Evolutionary conservation across 2,113 vertebrate genomes (phyloP), one percentile per base, ranked within the genome.

Genomic region (Rhipidura dahli): DNA sequence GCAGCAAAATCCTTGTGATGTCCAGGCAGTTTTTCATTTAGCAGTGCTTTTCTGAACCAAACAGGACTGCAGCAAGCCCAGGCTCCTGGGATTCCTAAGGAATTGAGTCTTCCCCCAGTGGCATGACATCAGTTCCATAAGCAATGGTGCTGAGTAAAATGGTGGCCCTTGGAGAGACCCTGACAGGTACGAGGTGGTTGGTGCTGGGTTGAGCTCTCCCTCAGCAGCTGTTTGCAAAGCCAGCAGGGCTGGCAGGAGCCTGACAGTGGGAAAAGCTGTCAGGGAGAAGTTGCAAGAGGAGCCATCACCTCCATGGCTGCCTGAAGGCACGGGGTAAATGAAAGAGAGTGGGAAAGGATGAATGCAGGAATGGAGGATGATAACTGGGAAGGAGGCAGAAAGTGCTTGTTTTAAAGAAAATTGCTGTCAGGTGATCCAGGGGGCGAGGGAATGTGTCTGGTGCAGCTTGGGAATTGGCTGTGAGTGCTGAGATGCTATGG

Each of bases 381-480:
- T 81, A 64, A 71, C 70, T 76, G 40, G 33, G n/a, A 88, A 83
- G 50, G 59, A 77, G 71, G 59, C 57, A 88, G 50, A 94, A 90
- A 83, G 54, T 65, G 35, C 50, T 90, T 88, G 50, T 96, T 95
- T 70, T 92, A 71, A 89, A 80, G 90, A 39, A 72, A 77, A 57
- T 90, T 80, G 40, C 82, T 83, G 71, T 90, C 85, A 88, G 49
- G 92, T 96, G 66, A 83, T 80, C 86, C 85, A 86, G 59, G 11
- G 70, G 27, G 26, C 77, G 70, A 77, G 78, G 47, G 39, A 50
- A 51, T 51, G 18, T 54, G 85, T 80, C 71, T 90, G 63, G 45
- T 42, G 40, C 39, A 83, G 70, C 61, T 77, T 83, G 63, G 71
- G 44, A 77, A 70, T 19, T 24, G 75, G 28, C 59, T 72, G 65